Evolutionary conservation across 2,113 vertebrate species (phyloP).

Genomic region (Heptranchias perlo): DNA sequence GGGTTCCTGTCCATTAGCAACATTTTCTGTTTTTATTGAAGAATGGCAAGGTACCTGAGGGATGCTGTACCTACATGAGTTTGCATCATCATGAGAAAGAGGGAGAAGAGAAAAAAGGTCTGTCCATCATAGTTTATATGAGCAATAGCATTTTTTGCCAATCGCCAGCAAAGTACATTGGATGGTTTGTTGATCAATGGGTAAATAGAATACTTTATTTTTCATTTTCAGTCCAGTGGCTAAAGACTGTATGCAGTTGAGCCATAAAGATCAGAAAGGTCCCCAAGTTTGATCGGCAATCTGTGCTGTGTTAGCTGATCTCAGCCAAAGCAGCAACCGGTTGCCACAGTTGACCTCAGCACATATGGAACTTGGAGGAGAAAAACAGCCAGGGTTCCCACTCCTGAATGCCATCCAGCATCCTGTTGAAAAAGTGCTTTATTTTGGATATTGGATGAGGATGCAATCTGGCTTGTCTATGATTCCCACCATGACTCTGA

Average conservation of each 20-base stretch:
- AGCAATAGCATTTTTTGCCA: neutral
- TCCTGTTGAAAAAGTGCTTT: neutral
- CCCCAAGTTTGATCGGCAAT: neutral
- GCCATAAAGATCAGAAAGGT: neutral
- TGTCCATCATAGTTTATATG: neutral
- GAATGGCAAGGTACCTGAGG: neutral
- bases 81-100: neutral
- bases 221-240: neutral
- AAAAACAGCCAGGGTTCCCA: neutral
- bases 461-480: neutral
- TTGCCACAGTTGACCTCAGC: neutral
- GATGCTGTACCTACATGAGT: neutral
- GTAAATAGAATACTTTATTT: neutral
- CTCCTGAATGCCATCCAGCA: neutral
- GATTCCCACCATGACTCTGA: neutral
- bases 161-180: neutral
- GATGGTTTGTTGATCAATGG: neutral
- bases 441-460: neutral
- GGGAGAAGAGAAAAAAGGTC: neutral
- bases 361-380: neutral
- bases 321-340: neutral
- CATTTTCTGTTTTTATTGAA: neutral
- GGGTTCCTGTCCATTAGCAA: neutral
- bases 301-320: neutral
- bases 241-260: neutral